A percentile compares a stretch with the other conserved stretches of the same genome.
phyloP scores from a whole-genome alignment of 1,140 invertebrate species.

The Eriocheir sinensis region DNA sequence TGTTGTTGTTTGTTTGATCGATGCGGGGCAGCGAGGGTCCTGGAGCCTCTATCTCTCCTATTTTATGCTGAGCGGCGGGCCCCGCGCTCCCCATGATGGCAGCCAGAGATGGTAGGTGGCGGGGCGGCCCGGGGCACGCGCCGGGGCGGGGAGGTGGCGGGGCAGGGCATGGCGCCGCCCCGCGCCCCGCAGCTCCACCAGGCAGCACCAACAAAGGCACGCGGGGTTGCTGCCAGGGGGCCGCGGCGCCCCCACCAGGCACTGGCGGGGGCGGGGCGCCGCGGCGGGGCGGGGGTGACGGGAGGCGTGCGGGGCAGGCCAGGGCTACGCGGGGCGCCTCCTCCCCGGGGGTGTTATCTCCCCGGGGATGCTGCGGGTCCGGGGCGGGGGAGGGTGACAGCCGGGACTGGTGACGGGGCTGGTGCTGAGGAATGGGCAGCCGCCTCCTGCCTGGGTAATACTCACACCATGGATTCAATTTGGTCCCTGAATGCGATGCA shows the following conservation, averaged over 20 bases:
- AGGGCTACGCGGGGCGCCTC: no score
- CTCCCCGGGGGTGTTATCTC: not conserved
- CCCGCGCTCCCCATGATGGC: constrained; percentile 62
- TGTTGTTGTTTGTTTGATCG: constrained; percentile 75
- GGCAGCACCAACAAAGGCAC: constrained; percentile 66
- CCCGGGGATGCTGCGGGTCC: not conserved
- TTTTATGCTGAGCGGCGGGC: constrained; percentile 54
- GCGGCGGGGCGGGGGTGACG: not conserved
- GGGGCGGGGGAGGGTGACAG: no score
- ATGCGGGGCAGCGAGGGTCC: constrained; percentile 51
- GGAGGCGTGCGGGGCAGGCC: not conserved
- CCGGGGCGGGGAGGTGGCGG: not conserved
- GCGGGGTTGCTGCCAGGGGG: not conserved
- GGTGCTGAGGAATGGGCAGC: no score
- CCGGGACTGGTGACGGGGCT: no score
- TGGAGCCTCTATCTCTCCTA: constrained; percentile 32
- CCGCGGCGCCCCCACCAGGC: not conserved
- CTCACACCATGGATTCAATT: no score
- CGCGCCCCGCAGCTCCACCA: no score
- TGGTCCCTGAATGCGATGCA: no score
- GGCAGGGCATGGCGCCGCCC: not conserved
- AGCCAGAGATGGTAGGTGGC: constrained; percentile 68
- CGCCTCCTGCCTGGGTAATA: no score
- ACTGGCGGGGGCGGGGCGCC: no score
- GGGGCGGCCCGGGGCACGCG: not conserved